Evolutionary conservation across 2,888 invertebrate genomes (phyloP), one percentile per base, ranked within the genome.

Genomic region (Chaitophorus viminalis): DNA sequence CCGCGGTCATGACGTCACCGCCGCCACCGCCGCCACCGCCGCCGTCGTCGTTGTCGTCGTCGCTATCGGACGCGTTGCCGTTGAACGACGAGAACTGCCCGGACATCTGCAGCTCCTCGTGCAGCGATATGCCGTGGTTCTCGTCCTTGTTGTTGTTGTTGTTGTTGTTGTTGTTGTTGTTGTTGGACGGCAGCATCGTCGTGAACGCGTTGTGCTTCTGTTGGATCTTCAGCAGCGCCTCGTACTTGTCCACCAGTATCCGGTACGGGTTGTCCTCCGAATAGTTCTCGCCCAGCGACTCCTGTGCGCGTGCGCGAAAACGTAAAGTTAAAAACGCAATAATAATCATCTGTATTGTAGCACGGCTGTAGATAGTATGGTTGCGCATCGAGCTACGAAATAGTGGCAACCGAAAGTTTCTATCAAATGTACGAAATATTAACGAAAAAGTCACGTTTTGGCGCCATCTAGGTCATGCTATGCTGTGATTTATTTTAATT

Each of bases 211-310:
- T 84, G 39, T 82, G 82, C 65, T 89, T 87, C 74, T 89, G 89
- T 81, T 89, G 89, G 54, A 89, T 89, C 29, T 89, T 89, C 54
- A 96, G 92, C 84, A 96, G 92, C 52, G 96, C 96, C 92, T 96
- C 96, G 91, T 96, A 97, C 91, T 96, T 96, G 91, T 96, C 95
- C 83, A 96, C 96, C 90, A 97, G 92, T 88, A 95, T 95, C 91
- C 95, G 75, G 75, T 89, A 94, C 31, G 89, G 90, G 75, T 90
- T 90, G 86, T 90, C 90, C 36, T 89, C 89, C 74, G 89, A 89
- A 84, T 89, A 89, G 81, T 90, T 85, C 29, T 90, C 90, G 6
- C 90, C 90, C 72, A 90, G 75, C 52, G 90, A 89, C 89, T 90
- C 90, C 90, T 90, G 85, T 17, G 11, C 25, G 85, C 25, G 21